phyloP scores from a whole-genome alignment of 2,888 invertebrate genomes.

The Saturnia japonica region DNA sequence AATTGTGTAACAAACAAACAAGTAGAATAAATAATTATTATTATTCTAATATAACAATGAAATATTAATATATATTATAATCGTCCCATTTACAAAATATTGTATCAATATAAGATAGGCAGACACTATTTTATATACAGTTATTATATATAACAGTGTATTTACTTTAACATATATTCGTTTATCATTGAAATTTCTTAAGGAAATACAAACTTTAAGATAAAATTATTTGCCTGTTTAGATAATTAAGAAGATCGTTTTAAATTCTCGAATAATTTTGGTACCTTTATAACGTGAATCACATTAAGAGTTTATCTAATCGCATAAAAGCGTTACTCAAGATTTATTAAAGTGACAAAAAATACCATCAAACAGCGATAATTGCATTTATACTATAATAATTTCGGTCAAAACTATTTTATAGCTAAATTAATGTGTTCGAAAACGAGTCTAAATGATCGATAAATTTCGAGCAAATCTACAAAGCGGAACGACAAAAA shows the following conservation, averaged over 20 bases:
- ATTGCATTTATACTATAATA: background rate
- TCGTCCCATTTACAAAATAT: too few relatives aligned
- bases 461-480: conserved; percentile 18
- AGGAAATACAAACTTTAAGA: background rate
- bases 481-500: conserved; percentile 27
- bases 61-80: too few relatives aligned
- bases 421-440: background rate
- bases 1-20: too few relatives aligned
- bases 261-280: background rate
- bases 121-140: background rate
- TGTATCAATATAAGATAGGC: too few relatives aligned
- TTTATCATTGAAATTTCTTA: background rate
- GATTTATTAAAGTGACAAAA: background rate
- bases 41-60: too few relatives aligned
- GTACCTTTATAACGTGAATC: background rate
- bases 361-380: background rate
- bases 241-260: background rate
- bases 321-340: background rate
- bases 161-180: background rate
- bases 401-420: background rate
- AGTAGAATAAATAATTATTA: too few relatives aligned
- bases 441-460: conserved; percentile 19
- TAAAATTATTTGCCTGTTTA: conserved; percentile 1
- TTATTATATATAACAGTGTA: background rate
- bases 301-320: background rate